phyloP scores from a whole-genome alignment of 2,113 vertebrate species.

The Pseudonaja textilis region DNA sequence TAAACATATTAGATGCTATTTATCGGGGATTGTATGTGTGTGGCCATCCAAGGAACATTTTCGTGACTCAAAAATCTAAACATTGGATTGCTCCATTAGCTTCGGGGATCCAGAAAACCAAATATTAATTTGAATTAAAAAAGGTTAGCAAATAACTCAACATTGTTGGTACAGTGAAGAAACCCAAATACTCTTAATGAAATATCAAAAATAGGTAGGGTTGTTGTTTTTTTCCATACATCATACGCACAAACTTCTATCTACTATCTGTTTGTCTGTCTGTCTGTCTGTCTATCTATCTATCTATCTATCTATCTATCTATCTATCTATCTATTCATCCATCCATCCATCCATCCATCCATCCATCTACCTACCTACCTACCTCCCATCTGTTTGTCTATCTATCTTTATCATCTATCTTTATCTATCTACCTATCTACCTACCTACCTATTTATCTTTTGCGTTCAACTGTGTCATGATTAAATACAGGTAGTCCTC shows the following conservation, averaged over 20 bases:
- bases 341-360: too few species aligned
- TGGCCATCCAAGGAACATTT: slow-evolving; percentile 79
- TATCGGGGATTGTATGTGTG: slow-evolving; percentile 84
- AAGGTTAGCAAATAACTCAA: slow-evolving; percentile 64
- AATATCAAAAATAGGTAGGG: slow-evolving; percentile 59
- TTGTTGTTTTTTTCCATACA: slow-evolving; percentile 5
- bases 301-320: too few species aligned
- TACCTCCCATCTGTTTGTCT: too few species aligned
- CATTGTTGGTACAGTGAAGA: slow-evolving; percentile 28
- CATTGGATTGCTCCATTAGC: slow-evolving; percentile 68
- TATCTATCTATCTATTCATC: too few species aligned
- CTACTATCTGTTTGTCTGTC: too few species aligned
- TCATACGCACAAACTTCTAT: not conserved
- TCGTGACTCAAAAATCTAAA: slow-evolving; percentile 82
- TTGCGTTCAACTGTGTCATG: not conserved
- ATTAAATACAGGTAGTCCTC: not conserved
- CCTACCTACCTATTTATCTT: too few species aligned
- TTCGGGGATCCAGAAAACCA: slow-evolving; percentile 73
- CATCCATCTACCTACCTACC: too few species aligned
- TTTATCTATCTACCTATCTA: too few species aligned
- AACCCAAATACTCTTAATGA: slow-evolving; percentile 59
- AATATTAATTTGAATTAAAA: slow-evolving; percentile 81
- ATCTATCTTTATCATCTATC: too few species aligned
- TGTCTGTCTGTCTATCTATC: too few species aligned
- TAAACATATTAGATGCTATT: slow-evolving; percentile 93